These are phyloP conservation scores for Ophion slaviceki DNA, from an alignment of 2,888 invertebrate species.

Conservation along the genomic window DNA sequence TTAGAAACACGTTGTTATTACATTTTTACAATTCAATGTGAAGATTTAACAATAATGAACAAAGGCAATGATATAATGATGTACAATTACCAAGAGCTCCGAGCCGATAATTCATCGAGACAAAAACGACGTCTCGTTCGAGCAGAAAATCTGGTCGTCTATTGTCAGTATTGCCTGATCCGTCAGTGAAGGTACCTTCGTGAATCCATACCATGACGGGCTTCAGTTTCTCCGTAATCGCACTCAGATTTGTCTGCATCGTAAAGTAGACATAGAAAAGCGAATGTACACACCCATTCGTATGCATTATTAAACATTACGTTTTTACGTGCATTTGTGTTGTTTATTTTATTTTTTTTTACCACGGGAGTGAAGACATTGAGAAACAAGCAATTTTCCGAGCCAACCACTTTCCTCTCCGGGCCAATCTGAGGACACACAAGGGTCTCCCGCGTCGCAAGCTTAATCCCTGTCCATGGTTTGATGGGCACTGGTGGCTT, in stretches of 20 bases:
- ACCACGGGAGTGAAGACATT: constrained; percentile 20
- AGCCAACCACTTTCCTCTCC: not conserved
- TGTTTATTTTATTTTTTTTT: constrained; percentile 2
- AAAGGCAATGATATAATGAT: too few relatives aligned
- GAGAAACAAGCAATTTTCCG: constrained; percentile 64
- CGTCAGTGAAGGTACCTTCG: constrained; percentile 10
- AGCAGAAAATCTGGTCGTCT: constrained; percentile 47
- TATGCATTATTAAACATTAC: not conserved
- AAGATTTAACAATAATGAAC: too few relatives aligned
- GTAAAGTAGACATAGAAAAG: not conserved
- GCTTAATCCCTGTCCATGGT: constrained; percentile 56
- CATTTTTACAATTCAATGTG: too few relatives aligned
- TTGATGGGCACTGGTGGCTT: constrained; percentile 64
- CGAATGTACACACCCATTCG: too few relatives aligned
- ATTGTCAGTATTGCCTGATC: not conserved
- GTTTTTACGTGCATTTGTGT: not conserved
- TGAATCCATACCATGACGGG: constrained; percentile 40
- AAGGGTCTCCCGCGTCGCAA: constrained; percentile 51
- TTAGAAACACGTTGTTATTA: too few relatives aligned
- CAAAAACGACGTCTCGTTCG: constrained; percentile 45
- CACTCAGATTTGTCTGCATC: constrained; percentile 3
- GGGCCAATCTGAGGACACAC: constrained; percentile 53
- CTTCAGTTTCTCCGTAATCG: not conserved
- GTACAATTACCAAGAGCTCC: constrained; percentile 30
- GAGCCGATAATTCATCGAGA: not conserved